Evolutionary conservation across 2,888 invertebrate species (phyloP), one percentile per base, ranked within the genome.

Genomic region (Furcula furcula): DNA sequence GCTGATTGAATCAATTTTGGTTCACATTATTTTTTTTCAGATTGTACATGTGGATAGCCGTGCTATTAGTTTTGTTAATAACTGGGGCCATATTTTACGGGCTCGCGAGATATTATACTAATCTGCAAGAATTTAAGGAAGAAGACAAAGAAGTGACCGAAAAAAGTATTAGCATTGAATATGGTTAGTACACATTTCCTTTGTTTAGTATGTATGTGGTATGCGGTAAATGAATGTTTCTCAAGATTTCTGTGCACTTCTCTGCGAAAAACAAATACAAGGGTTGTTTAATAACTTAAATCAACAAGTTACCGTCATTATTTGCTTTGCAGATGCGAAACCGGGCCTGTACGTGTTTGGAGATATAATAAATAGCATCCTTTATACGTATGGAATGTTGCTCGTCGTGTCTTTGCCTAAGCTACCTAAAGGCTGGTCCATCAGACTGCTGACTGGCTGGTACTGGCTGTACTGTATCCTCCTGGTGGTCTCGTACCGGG

Each of bases 381-480:
- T 96, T 7, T 93, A 95, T 55, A 94, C 95, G 0, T 95, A 93
- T 61, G 93, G 95, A 55, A 96, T 96, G 95, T 71, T 95, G 29
- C 81, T 96, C 4, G 91, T 94, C 45, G 93, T 96, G 14, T 94
- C 95, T 0, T 65, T 96, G 35, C 95, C 96, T 0, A 92, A 91
- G 60, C 83, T 95, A 50, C 95, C 96, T 0, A 89, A 90, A 9
- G 94, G 93, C 9, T 96, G 96, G 95, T 93, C 96, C 0, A 84
- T 96, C 23, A 88, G 96, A 19, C 84, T 96, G 15, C 84, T 96
- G 7, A 95, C 95, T 1, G 96, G 96, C 0, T 96, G 95, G 93
- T 96, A 95, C 78, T 96, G 95, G 95, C 73, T 96, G 1, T 97
- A 95, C 67, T 94, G 94, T 61, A 92, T 95, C 41, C 84, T 96